phyloP scores from a whole-genome alignment of 2,113 vertebrate genomes.

The Elephantulus edwardii region DNA sequence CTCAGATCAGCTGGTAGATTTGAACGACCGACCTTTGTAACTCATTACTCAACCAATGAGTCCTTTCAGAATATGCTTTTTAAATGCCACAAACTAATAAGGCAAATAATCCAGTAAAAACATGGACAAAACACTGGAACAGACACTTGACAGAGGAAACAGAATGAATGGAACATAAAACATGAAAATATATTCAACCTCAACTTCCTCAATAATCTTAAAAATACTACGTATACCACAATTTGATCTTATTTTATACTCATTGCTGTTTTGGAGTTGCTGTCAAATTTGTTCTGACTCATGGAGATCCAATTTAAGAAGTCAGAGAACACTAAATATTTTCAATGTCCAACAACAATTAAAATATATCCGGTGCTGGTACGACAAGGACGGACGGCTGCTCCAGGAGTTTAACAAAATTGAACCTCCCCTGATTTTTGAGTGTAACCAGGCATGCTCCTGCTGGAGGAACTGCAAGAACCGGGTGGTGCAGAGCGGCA shows the following conservation, averaged over 20 bases:
- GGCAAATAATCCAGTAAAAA: too few relatives aligned
- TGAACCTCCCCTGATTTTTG: slow-evolving; percentile 94
- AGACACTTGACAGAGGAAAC: slow-evolving; percentile 14
- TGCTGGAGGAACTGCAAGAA: slow-evolving; percentile 95
- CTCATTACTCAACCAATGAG: too few relatives aligned
- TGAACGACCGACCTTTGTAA: too few relatives aligned
- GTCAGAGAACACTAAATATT: slow-evolving; percentile 7
- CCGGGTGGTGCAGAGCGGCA: slow-evolving; percentile 93
- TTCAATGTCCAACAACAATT: not conserved
- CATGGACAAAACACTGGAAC: not conserved
- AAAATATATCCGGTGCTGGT: slow-evolving; percentile 98
- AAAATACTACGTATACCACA: not conserved
- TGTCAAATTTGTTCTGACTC: too few relatives aligned
- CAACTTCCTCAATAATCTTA: not conserved
- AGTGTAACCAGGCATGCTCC: slow-evolving; percentile 95
- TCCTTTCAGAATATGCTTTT: too few relatives aligned
- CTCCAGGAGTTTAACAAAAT: slow-evolving; percentile 97
- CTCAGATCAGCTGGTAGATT: too few relatives aligned
- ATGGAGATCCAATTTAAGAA: slow-evolving; percentile 26
- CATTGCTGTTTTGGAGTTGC: not conserved
- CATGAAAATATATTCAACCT: not conserved
- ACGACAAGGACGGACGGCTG: slow-evolving; percentile 95
- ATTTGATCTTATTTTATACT: not conserved
- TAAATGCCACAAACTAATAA: too few relatives aligned
- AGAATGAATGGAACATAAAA: slow-evolving; percentile 22